Percentiles rank a stretch among this genome's conserved stretches.
Conservation (phyloP, 2,888 invertebrate species). For the Syrista parreyssii region DNA sequence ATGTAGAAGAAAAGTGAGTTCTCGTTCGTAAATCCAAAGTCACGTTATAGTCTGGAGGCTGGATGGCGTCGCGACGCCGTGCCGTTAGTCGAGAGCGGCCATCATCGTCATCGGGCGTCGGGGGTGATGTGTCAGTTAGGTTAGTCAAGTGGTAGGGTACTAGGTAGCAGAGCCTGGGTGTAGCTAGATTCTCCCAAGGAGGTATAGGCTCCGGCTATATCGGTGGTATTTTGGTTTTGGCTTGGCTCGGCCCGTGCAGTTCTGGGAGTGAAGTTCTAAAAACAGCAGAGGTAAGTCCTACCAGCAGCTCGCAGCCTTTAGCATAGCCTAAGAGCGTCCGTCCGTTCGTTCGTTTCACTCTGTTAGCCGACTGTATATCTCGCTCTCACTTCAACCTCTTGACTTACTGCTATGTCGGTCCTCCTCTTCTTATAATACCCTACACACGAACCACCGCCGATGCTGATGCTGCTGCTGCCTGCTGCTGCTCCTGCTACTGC, state of each 20-base stretch:
- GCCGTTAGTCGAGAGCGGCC: constrained; percentile 8
- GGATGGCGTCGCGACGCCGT: no score
- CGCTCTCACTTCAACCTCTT: constrained; percentile 24
- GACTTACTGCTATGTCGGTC: constrained; percentile 21
- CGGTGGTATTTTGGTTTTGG: constrained; percentile 66
- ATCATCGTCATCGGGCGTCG: constrained; percentile 4
- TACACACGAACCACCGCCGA: constrained; percentile 15
- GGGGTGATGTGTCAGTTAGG: constrained; percentile 21
- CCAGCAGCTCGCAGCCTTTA: constrained; percentile 40
- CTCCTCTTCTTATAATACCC: constrained; percentile 24
- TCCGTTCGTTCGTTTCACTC: constrained; percentile 17
- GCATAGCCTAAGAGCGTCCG: not conserved
- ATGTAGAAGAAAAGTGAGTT: not conserved
- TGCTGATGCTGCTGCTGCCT: constrained; percentile 15
- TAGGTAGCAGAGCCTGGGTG: constrained; percentile 23
- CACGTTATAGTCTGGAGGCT: no score
- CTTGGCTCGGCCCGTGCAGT: constrained; percentile 64
- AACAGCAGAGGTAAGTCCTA: constrained; percentile 66
- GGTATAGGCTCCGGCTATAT: constrained; percentile 43
- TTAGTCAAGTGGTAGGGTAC: constrained; percentile 17
- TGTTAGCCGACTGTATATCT: constrained; percentile 16
- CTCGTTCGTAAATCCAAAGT: not conserved
- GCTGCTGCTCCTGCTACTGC: constrained; percentile 17
- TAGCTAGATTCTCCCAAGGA: constrained; percentile 26
- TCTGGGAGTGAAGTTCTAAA: constrained; percentile 67